Conservation (phyloP, 2,888 invertebrate genomes). For the Chalcis sispes region DNA sequence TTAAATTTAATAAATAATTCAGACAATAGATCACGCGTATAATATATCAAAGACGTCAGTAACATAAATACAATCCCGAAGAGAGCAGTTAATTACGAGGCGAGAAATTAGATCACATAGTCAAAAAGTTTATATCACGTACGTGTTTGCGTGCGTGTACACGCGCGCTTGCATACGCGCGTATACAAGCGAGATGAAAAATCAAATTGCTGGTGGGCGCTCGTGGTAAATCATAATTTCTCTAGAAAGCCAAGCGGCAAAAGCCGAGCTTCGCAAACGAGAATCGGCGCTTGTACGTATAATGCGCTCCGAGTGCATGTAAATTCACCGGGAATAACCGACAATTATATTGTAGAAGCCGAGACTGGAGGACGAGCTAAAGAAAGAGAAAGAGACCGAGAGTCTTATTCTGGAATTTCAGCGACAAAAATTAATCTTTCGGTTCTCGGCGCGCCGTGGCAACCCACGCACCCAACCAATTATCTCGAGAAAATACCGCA, state of each 20-base stretch:
- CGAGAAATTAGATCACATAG: slow-evolving; percentile 22
- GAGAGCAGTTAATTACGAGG: slow-evolving; percentile 11
- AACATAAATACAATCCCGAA: neutral
- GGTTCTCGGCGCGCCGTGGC: slow-evolving; percentile 31
- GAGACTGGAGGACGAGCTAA: slow-evolving; percentile 35
- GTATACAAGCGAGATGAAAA: slow-evolving; percentile 6
- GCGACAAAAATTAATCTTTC: slow-evolving; percentile 64
- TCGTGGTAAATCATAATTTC: slow-evolving; percentile 50
- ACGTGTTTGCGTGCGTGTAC: too few relatives aligned
- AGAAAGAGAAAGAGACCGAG: slow-evolving; percentile 51
- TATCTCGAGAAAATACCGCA: slow-evolving; percentile 61
- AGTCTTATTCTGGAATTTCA: slow-evolving; percentile 60
- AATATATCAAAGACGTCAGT: slow-evolving; percentile 23
- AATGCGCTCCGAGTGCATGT: slow-evolving; percentile 10
- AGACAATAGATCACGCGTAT: too few relatives aligned
- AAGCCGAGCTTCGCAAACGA: slow-evolving; percentile 30
- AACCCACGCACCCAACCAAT: slow-evolving; percentile 65
- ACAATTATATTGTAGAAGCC: slow-evolving; percentile 38
- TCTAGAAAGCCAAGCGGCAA: slow-evolving; percentile 40
- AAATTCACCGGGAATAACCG: slow-evolving; percentile 25
- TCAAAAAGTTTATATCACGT: slow-evolving; percentile 1
- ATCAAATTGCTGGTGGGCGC: slow-evolving; percentile 27
- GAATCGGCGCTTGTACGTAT: neutral
- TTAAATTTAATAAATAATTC: too few relatives aligned
- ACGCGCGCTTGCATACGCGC: too few relatives aligned